Evolutionary conservation across 2,888 invertebrate genomes (phyloP).

Genomic region (Drosophila atripex): DNA sequence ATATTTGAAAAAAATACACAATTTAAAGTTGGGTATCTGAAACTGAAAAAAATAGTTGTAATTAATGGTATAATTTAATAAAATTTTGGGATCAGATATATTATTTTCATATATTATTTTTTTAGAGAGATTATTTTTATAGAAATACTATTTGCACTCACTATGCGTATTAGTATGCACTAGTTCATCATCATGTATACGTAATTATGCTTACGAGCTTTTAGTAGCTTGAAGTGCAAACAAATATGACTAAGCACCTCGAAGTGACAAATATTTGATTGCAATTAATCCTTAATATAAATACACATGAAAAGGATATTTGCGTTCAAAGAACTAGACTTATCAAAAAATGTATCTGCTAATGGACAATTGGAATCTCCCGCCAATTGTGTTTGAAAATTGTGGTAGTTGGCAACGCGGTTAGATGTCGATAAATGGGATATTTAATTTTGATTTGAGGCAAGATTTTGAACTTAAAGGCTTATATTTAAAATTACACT

Average conservation of each 20-base stretch:
- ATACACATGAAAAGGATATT: too few species aligned
- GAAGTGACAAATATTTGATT: conserved; percentile 1
- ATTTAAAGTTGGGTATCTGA: too few species aligned
- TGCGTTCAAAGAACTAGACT: too few species aligned
- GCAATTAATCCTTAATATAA: neutral
- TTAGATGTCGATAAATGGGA: neutral
- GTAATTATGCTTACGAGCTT: neutral
- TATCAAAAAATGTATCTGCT: neutral
- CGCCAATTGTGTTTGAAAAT: neutral
- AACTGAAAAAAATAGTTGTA: too few species aligned
- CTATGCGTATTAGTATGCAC: neutral
- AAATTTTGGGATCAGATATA: too few species aligned
- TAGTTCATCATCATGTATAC: neutral
- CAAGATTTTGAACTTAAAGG: neutral
- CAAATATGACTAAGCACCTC: conserved; percentile 2
- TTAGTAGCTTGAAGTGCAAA: conserved; percentile 1
- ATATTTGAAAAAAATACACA: too few species aligned
- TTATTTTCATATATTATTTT: too few species aligned
- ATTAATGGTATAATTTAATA: too few species aligned
- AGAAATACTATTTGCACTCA: neutral
- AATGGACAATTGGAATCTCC: neutral
- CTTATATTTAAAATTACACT: neutral
- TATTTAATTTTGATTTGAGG: neutral
- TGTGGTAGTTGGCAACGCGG: neutral
- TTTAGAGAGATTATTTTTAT: too few species aligned